A percentile compares a stretch with the other conserved stretches of the same genome.
These are phyloP conservation scores for Cerastis leucographa DNA, from an alignment of 2,888 invertebrate species.

Conservation along the genomic window DNA sequence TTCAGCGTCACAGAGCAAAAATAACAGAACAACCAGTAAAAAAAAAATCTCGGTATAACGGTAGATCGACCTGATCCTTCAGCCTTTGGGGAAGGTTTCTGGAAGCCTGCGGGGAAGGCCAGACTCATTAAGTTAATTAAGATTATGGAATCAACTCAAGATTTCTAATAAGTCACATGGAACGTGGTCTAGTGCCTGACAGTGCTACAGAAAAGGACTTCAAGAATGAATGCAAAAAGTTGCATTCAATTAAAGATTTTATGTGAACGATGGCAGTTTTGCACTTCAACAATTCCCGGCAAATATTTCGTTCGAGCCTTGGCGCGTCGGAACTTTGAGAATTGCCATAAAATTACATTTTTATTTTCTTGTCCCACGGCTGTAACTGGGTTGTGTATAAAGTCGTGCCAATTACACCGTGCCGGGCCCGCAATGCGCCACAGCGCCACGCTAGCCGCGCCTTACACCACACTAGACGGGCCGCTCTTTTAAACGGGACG, in stretches of 20 bases:
- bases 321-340: neutral
- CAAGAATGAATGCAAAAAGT: neutral
- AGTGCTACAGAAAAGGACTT: neutral
- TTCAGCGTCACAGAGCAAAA: constrained; percentile 21
- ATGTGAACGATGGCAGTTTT: neutral
- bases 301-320: neutral
- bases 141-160: neutral
- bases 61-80: neutral
- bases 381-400: constrained; percentile 24
- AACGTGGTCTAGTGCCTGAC: too few species aligned
- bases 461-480: constrained; percentile 47
- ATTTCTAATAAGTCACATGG: neutral
- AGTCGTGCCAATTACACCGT: constrained; percentile 55
- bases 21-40: neutral
- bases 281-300: neutral
- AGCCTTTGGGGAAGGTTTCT: neutral
- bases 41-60: too few species aligned
- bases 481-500: constrained; percentile 44
- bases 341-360: constrained; percentile 10
- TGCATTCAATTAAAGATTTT: neutral
- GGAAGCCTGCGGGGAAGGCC: neutral
- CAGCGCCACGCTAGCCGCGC: constrained; percentile 61
- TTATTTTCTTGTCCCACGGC: constrained; percentile 36
- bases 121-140: neutral
- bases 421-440: constrained; percentile 68